These are phyloP conservation scores for Hydrophis major DNA, from an alignment of 2,797 vertebrate species.

Conservation along the genomic window DNA sequence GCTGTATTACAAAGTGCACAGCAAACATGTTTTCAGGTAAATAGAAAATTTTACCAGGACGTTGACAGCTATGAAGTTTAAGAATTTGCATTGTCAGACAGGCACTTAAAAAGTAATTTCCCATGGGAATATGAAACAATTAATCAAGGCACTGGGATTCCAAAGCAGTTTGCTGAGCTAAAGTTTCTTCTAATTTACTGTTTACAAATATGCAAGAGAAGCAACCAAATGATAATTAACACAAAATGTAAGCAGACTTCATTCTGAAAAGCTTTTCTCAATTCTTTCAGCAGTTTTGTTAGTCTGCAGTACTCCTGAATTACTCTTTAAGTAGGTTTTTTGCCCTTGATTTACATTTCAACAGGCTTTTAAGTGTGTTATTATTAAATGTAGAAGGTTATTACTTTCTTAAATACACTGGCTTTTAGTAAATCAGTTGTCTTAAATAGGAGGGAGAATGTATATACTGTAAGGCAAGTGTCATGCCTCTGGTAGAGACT, in stretches of 20 bases:
- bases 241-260: slow-evolving; percentile 20
- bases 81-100: slow-evolving; percentile 10
- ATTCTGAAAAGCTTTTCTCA: not conserved
- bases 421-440: not conserved
- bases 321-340: not conserved
- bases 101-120: slow-evolving; percentile 33
- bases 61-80: slow-evolving; percentile 39
- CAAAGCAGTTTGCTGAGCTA: slow-evolving; percentile 28
- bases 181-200: slow-evolving; percentile 28
- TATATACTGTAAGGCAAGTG: no score
- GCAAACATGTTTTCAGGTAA: slow-evolving; percentile 31
- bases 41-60: slow-evolving; percentile 21
- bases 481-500: no score
- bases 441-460: not conserved
- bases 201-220: slow-evolving; percentile 42
- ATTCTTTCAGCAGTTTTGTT: slow-evolving; percentile 5
- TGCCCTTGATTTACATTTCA: not conserved
- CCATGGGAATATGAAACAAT: slow-evolving; percentile 30
- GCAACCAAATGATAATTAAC: slow-evolving; percentile 26
- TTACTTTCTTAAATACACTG: not conserved
- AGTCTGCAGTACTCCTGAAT: not conserved
- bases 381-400: not conserved
- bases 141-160: slow-evolving; percentile 20
- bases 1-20: slow-evolving; percentile 47
- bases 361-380: not conserved